Conservation (phyloP, 1,140 invertebrate genomes). For the Trichogramma pretiosum region DNA sequence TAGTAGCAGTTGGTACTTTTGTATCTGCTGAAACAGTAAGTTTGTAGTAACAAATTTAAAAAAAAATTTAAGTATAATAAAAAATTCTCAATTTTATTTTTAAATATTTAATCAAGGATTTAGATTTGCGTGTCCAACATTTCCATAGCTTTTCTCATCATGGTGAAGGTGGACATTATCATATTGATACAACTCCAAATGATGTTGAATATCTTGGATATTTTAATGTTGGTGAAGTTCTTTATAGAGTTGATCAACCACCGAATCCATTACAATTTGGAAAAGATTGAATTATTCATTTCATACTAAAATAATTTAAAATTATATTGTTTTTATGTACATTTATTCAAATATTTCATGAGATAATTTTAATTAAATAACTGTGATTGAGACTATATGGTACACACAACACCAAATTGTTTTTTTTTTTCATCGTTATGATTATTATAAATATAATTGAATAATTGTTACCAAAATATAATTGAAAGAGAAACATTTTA, state of each 20-base stretch:
- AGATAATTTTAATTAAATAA: no score
- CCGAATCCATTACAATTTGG: slow-evolving; percentile 45
- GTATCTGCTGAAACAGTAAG: slow-evolving; percentile 77
- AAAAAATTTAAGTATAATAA: background rate
- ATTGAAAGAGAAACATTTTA: no score
- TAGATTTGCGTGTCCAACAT: slow-evolving; percentile 86
- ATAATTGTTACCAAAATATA: no score
- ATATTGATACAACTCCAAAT: slow-evolving; percentile 83
- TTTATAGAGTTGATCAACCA: slow-evolving; percentile 77
- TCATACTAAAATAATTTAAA: slow-evolving; percentile 8
- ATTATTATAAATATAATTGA: no score
- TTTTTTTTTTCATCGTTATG: no score
- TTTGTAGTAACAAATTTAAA: slow-evolving; percentile 16
- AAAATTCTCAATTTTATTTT: background rate
- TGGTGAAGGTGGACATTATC: slow-evolving; percentile 90
- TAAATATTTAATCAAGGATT: slow-evolving; percentile 46
- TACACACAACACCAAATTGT: no score
- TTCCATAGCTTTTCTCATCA: slow-evolving; percentile 86
- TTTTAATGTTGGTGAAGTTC: slow-evolving; percentile 64
- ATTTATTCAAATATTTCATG: no score
- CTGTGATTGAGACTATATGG: no score
- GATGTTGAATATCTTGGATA: slow-evolving; percentile 79
- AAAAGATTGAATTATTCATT: slow-evolving; percentile 44
- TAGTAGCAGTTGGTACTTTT: slow-evolving; percentile 80
- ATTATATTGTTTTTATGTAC: no score